Base-by-base conservation (phyloP, 2,888 invertebrate genomes). In the Lypha dubia region DNA sequence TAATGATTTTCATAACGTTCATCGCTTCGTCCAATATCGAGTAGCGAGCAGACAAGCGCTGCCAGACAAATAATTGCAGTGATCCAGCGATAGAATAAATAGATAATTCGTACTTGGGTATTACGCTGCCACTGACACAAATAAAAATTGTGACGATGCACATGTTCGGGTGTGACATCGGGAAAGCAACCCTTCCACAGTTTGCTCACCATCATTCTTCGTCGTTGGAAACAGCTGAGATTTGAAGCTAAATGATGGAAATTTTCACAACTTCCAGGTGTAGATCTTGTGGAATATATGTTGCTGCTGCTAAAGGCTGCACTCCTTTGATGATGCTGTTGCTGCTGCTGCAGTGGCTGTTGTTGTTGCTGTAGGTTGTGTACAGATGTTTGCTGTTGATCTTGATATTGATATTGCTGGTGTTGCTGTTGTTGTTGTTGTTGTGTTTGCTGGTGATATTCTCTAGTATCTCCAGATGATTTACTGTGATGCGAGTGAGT, bases 191-290 rank as follows among this genome's bases (percentile, higher is more conserved):
- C 92, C 81, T 92, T 92, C 92, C 92, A 92, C 88, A 92, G 87
- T 90, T 92, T 92, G 88, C 92, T 92, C 87, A 92, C 92, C 92
- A 92, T 92, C 91, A 91, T 92, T 90, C 91, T 92, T 83, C 90
- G 90, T 76, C 89, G 89, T 84, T 90, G 90, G 85, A 91, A 88
- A 86, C 87, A 90, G 79, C 89, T 87, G 86, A 89, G 88, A 87
- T 89, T 89, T 86, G 90, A 89, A 67, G 86, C 86, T 41, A 91
- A 89, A 79, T 90, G 90, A 83, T 90, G 89, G 85, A 90, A 90
- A 77, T 90, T 91, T 80, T 90, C 91, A 86, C 91, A 90, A 84
- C 90, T 90, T 58, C 86, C 87, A 87, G 63, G 73, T 87, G 75
- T 87, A 79, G 80, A 88, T 88, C 87, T 88, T 87, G 65, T 77